Conservation (phyloP, 2,888 invertebrate genomes). For the Ametastegia equiseti region DNA sequence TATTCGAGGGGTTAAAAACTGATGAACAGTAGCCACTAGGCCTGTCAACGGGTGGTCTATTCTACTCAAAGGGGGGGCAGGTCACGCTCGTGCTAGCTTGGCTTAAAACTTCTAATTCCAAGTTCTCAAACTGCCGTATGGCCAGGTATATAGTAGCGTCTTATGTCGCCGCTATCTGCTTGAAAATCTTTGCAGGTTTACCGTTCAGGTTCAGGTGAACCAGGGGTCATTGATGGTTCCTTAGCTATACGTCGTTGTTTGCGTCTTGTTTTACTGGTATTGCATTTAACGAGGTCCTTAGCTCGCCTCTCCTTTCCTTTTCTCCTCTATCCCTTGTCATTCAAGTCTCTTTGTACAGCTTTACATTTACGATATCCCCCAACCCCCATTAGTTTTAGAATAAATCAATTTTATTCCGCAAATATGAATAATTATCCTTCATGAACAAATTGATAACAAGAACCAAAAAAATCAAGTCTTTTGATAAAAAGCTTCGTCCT, state of each 20-base stretch:
- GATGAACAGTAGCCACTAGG: slow-evolving; percentile 36
- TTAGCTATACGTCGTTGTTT: slow-evolving; percentile 62
- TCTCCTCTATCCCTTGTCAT: background rate
- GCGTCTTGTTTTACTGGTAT: slow-evolving; percentile 72
- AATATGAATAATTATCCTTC: background rate
- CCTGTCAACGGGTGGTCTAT: slow-evolving; percentile 62
- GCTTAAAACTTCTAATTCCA: slow-evolving; percentile 38
- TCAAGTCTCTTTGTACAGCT: background rate
- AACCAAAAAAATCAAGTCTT: no score
- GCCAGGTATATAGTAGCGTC: slow-evolving; percentile 65
- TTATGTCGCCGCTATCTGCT: slow-evolving; percentile 67
- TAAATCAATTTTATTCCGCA: background rate
- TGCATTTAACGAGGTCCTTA: slow-evolving; percentile 69
- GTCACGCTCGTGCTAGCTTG: slow-evolving; percentile 43
- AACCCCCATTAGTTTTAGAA: background rate
- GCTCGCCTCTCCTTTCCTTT: background rate
- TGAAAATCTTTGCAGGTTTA: slow-evolving; percentile 8
- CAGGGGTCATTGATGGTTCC: slow-evolving; percentile 34
- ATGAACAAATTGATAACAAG: no score
- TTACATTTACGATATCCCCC: background rate
- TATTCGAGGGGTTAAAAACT: background rate
- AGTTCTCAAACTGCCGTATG: slow-evolving; percentile 1
- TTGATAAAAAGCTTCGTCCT: no score
- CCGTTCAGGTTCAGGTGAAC: slow-evolving; percentile 35
- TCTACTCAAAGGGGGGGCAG: slow-evolving; percentile 3